Evolutionary conservation across 2,888 invertebrate genomes (phyloP).

Genomic region (Athalia cordata): DNA sequence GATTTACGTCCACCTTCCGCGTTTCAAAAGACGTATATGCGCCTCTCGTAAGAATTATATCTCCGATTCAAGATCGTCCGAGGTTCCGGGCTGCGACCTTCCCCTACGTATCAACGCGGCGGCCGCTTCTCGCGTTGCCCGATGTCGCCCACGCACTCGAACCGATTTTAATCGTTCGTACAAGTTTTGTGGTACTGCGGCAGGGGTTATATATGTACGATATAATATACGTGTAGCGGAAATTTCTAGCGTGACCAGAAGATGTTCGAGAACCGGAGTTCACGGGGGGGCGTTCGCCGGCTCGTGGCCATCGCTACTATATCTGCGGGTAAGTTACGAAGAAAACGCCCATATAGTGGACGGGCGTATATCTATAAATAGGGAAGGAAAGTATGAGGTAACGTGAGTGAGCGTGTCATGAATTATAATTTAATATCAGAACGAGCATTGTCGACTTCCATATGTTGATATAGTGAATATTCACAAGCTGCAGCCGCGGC

Average conservation of each 20-base stretch:
- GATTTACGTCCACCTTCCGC: constrained; percentile 37
- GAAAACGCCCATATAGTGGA: constrained; percentile 25
- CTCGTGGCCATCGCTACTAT: constrained; percentile 53
- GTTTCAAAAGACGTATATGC: constrained; percentile 17
- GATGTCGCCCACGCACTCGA: constrained; percentile 31
- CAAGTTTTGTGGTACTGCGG: not conserved
- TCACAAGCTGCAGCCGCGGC: not conserved
- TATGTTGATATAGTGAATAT: constrained; percentile 37
- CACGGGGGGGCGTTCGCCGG: constrained; percentile 43
- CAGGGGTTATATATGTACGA: not conserved
- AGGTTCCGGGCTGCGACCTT: constrained; percentile 16
- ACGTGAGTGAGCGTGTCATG: constrained; percentile 58
- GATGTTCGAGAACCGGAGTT: constrained; percentile 12
- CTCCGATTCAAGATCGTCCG: constrained; percentile 20
- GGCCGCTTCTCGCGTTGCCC: not conserved
- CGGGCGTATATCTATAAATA: constrained; percentile 59
- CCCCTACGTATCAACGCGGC: not conserved
- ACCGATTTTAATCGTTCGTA: constrained; percentile 27
- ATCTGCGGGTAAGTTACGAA: not conserved
- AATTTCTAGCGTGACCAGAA: constrained; percentile 3
- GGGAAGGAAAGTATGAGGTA: constrained; percentile 62
- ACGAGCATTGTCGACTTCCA: constrained; percentile 38
- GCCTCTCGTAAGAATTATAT: not conserved
- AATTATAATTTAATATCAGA: constrained; percentile 63
- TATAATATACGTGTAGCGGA: not conserved